Conservation (phyloP, 2,113 vertebrate genomes). For the Willisornis vidua region DNA sequence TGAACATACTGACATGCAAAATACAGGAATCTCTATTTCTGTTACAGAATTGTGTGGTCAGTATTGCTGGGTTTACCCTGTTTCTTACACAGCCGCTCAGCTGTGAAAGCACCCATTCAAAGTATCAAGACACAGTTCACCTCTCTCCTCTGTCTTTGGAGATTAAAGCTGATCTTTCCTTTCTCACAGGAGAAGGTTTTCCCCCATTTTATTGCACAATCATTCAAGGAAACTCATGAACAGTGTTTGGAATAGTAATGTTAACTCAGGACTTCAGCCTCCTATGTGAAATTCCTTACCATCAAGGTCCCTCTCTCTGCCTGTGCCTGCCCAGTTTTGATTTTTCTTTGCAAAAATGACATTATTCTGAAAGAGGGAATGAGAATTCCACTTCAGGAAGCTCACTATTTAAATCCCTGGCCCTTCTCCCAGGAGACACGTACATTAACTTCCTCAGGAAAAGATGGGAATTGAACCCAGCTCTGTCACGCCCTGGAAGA, state of each 20-base stretch:
- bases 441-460: conserved; percentile 15
- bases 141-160: neutral
- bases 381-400: neutral
- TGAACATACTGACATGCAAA: neutral
- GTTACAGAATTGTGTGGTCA: neutral
- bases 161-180: neutral
- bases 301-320: neutral
- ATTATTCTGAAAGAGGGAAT: neutral
- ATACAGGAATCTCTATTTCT: neutral
- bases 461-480: neutral
- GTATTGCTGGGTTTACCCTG: neutral
- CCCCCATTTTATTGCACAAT: neutral
- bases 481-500: neutral
- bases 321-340: neutral
- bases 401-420: neutral
- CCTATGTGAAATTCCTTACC: neutral
- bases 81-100: neutral
- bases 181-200: neutral
- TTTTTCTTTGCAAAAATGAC: neutral
- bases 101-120: neutral
- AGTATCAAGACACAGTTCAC: neutral
- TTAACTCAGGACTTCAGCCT: neutral
- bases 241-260: neutral
- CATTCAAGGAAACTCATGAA: neutral
- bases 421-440: neutral